Evolutionary conservation across 1,140 invertebrate genomes (phyloP).

Genomic region (Octopus sinensis): DNA sequence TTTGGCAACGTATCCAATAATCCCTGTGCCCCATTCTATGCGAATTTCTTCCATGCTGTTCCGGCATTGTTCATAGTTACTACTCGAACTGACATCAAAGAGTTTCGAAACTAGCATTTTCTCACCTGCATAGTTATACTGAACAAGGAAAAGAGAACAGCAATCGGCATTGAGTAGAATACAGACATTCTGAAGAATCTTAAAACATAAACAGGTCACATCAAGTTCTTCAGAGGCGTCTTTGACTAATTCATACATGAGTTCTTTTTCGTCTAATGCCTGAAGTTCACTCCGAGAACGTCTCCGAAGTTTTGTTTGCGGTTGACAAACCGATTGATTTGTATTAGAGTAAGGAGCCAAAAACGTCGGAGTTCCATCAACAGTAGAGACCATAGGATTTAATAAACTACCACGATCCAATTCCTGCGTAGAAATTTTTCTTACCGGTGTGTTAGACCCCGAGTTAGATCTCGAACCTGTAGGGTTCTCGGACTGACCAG

Average conservation of each 20-base stretch:
- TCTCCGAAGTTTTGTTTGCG: constrained; percentile 25
- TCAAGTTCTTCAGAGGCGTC: constrained; percentile 95
- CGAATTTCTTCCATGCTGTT: constrained; percentile 87
- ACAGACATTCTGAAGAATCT: constrained; percentile 92
- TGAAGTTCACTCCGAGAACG: constrained; percentile 72
- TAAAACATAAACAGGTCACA: constrained; percentile 87
- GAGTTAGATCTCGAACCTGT: constrained; percentile 58
- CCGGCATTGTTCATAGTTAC: constrained; percentile 78
- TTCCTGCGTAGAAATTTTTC: constrained; percentile 93
- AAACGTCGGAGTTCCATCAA: constrained; percentile 87
- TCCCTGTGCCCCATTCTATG: constrained; percentile 78
- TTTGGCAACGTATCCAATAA: constrained; percentile 89
- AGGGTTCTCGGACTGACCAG: constrained; percentile 66
- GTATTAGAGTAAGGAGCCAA: constrained; percentile 58
- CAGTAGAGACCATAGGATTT: constrained; percentile 83
- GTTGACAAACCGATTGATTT: constrained; percentile 30
- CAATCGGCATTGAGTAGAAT: constrained; percentile 87
- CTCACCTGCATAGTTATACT: constrained; percentile 61
- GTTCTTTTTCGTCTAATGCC: constrained; percentile 86
- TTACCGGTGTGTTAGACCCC: constrained; percentile 68
- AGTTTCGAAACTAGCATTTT: constrained; percentile 82
- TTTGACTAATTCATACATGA: constrained; percentile 94
- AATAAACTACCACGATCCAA: constrained; percentile 86
- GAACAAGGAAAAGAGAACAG: constrained; percentile 88
- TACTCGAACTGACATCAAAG: constrained; percentile 73